Base-by-base conservation (phyloP, 1,140 invertebrate species). In the Lithobius niger region DNA sequence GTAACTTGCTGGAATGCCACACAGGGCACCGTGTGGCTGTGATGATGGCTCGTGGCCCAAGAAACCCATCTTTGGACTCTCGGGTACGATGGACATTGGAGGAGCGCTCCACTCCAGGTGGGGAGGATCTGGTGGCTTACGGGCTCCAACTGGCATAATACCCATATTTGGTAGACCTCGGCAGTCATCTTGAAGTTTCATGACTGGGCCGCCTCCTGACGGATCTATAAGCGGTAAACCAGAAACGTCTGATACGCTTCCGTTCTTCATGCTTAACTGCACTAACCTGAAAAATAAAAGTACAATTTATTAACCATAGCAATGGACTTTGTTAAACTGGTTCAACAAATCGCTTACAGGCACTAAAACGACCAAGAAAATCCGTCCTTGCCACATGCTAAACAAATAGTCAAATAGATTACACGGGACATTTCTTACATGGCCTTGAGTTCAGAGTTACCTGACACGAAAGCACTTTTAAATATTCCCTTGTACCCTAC, bases 1-100 rank as follows among this genome's bases (percentile, higher is more conserved):
- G 18, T 45, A 45, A 21, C 43, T 45, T 16, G 43, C 43, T 45
- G 43, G 4, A 10, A 45, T 45, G 43, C 43, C 43, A 45, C 43
- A 45, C 6, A 45, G 16, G 18, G 6, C 4, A 45, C 4, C 43
- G 22, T 16, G 19, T 4, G 22, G 4, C 43, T 45, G 43, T 18
- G 4, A 6, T 10, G 31, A 36, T 45, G 4, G 6, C 22, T 45
- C 43, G 4, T 21, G 6, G 6, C 43, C 43, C 4, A 45, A 21
- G 19, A 13, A 45, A 18, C 43, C 43, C 6, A 45, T 4, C 19
- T 45, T 45, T 10, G 4, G 16, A 21, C 4, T 45, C 4, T 45
- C 43, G 22, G 43, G 43, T 45, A 45, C 43, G 4, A 45, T 45
- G 18, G 43, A 10, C 43, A 45, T 18, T 18, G 43, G 43, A 19